These are phyloP conservation scores for Oryzias woworae DNA, from an alignment of 2,113 vertebrate genomes.

Conservation along the genomic window DNA sequence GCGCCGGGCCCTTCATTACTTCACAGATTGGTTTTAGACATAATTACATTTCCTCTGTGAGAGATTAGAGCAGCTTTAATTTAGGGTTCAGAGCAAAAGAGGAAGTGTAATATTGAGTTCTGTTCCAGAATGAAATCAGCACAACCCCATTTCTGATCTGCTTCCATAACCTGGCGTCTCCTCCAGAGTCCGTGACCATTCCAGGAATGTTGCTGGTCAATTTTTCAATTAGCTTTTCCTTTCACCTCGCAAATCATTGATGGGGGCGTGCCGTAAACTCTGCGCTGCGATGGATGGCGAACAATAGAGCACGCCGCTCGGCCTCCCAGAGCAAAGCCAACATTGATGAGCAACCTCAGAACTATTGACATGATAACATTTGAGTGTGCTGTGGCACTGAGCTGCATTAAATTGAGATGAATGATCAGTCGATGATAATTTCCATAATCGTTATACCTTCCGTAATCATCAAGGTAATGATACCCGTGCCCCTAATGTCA, in stretches of 20 bases:
- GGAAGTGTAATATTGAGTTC: conserved; percentile 8
- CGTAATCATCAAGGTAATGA: conserved; percentile 89
- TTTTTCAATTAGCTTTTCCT: conserved; percentile 64
- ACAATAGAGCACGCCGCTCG: conserved; percentile 41
- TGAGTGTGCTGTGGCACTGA: conserved; percentile 66
- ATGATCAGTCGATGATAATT: conserved; percentile 86
- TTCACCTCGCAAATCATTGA: conserved; percentile 57
- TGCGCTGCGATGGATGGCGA: conserved; percentile 60
- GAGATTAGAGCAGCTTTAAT: conserved; percentile 21
- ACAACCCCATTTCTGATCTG: conserved; percentile 13
- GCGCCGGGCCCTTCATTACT: neutral
- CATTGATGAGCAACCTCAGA: conserved; percentile 63
- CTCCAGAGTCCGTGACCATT: conserved; percentile 23
- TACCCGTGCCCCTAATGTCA: conserved; percentile 85
- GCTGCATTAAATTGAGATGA: conserved; percentile 86
- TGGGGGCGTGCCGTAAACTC: conserved; percentile 46
- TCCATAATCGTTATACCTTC: conserved; percentile 87
- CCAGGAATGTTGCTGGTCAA: conserved; percentile 37
- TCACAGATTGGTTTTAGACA: conserved; percentile 16
- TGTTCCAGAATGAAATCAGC: conserved; percentile 19
- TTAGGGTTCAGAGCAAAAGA: conserved; percentile 15
- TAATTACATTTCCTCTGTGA: conserved; percentile 15
- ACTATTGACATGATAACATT: conserved; percentile 77
- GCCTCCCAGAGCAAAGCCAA: conserved; percentile 61
- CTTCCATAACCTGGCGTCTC: conserved; percentile 6